These are phyloP conservation scores for Sarcophaga carnaria DNA, from an alignment of 2,888 invertebrate genomes.

Conservation along the genomic window DNA sequence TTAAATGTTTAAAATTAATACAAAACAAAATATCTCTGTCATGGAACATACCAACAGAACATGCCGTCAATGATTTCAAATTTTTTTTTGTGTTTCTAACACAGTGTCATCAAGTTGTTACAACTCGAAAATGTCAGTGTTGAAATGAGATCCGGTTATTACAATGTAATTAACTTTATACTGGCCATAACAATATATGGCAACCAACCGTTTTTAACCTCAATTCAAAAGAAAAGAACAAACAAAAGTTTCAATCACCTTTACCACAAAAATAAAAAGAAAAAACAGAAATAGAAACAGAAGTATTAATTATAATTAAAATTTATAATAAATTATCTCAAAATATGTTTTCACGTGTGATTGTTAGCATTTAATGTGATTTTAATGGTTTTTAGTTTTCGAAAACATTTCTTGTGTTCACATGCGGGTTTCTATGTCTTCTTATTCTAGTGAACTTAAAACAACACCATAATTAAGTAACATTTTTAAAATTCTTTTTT, in stretches of 20 bases:
- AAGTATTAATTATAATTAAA: no score
- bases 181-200: neutral
- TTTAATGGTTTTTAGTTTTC: neutral
- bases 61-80: neutral
- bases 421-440: neutral
- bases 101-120: neutral
- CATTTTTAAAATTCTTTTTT: neutral
- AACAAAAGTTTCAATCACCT: neutral
- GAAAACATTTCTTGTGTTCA: neutral
- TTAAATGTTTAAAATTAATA: no score
- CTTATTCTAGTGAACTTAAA: neutral
- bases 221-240: neutral
- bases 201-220: constrained; percentile 14
- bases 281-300: neutral
- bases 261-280: neutral
- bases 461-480: neutral
- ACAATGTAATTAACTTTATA: neutral
- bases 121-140: neutral
- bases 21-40: neutral
- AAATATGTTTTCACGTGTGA: neutral
- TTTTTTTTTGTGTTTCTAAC: neutral
- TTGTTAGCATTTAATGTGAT: neutral
- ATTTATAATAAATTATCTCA: neutral
- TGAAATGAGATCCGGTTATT: neutral
- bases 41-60: neutral